A percentile compares a stretch with the other conserved stretches of the same genome.
phyloP scores from a whole-genome alignment of 2,888 invertebrate species.

The Agrotis clavis region DNA sequence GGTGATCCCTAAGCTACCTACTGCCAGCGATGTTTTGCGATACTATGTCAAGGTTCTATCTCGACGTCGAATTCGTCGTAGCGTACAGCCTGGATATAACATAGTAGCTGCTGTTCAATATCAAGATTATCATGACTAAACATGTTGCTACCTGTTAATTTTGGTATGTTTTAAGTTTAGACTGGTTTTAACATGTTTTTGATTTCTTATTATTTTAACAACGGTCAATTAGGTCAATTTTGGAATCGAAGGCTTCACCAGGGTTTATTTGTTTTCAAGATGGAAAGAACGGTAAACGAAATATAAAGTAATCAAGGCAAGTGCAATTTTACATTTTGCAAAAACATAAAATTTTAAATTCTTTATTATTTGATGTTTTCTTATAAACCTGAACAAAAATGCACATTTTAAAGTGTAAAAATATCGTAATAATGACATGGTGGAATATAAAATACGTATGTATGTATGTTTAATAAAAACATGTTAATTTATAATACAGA shows the following conservation, averaged over 20 bases:
- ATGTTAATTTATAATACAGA: constrained; percentile 36
- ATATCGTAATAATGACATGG: constrained; percentile 24
- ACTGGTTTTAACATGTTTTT: constrained; percentile 3
- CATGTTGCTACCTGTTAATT: constrained; percentile 14
- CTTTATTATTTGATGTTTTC: background rate
- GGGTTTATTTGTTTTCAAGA: background rate
- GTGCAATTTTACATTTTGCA: background rate
- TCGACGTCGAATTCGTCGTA: too few relatives aligned
- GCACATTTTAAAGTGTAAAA: background rate
- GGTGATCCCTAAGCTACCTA: too few relatives aligned
- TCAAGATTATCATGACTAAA: constrained; percentile 5
- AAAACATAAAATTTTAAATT: too few relatives aligned
- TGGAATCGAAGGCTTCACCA: background rate
- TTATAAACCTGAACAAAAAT: background rate
- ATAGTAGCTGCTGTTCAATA: background rate
- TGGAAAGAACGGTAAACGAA: background rate
- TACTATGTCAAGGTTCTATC: too few relatives aligned
- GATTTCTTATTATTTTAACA: background rate
- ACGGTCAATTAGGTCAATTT: too few relatives aligned
- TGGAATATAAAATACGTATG: background rate
- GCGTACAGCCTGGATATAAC: too few relatives aligned
- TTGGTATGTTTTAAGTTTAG: background rate
- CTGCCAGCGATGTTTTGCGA: too few relatives aligned
- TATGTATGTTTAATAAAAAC: background rate
- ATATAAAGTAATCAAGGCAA: background rate